A percentile compares a stretch with the other conserved stretches of the same genome.
Conservation (phyloP, 2,113 vertebrate genomes). For the Tricholaema leucomelas region DNA sequence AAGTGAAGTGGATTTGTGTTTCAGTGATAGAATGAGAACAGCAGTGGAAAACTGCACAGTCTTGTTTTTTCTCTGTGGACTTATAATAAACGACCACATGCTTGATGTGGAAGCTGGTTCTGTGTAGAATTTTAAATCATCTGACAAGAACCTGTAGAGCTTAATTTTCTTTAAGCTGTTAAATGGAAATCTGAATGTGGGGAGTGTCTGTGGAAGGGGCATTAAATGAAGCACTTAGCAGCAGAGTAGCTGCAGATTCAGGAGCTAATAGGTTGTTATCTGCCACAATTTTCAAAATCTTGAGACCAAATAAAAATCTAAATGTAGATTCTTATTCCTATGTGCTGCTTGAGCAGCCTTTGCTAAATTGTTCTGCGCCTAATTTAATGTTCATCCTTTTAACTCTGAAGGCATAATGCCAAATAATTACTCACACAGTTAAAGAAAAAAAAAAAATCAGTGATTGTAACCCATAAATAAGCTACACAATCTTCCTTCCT, state of each 20-base stretch:
- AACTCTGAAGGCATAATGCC: conserved; percentile 34
- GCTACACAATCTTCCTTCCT: background rate
- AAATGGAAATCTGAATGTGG: conserved; percentile 3
- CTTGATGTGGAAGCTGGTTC: background rate
- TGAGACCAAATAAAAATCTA: conserved; percentile 32
- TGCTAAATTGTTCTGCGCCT: background rate
- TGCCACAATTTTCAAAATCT: conserved; percentile 26
- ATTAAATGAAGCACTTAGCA: conserved; percentile 26
- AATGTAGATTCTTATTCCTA: background rate
- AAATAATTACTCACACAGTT: conserved; percentile 41
- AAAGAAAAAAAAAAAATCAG: background rate
- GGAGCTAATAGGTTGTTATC: conserved; percentile 43
- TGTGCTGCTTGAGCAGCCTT: conserved; percentile 21
- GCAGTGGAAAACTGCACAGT: background rate
- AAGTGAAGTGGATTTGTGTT: conserved; percentile 6
- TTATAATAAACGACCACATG: background rate
- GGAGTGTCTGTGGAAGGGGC: background rate
- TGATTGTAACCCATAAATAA: conserved; percentile 14
- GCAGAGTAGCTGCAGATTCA: conserved; percentile 9
- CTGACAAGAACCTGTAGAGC: background rate
- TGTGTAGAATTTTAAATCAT: conserved; percentile 20
- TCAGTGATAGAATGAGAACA: background rate
- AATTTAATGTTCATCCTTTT: conserved; percentile 56
- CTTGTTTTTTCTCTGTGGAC: background rate
- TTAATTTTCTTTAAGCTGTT: conserved; percentile 37